Evolutionary conservation across 2,113 vertebrate species (phyloP), one percentile per base, ranked within the genome.

Genomic region (Pteronura brasiliensis): DNA sequence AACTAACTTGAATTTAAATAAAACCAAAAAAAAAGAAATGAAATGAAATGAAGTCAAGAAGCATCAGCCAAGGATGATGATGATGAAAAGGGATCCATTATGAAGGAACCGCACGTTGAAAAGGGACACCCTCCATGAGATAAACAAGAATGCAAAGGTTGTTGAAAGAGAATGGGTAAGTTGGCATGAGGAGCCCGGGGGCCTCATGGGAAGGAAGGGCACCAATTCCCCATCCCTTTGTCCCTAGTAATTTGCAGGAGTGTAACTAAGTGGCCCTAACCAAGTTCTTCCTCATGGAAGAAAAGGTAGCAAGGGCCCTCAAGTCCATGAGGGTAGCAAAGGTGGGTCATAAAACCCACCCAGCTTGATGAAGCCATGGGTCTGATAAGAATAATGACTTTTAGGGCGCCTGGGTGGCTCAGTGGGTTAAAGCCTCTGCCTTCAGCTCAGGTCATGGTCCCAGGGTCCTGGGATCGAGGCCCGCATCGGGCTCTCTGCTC

Each of bases 121-220:
- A 61, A 57, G 49, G 36, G 59, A 11, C 5, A 1, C 61, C 25
- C 21, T 44, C 61, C 7, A 1, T n/a, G 36, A 71, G 21, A 31
- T 59, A 52, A 52, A 52, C n/a, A 42, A 44, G 72, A 25, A 29
- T n/a, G 36, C 27, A 42, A 44, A 44, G 25, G 6, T 25, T 57
- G 21, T 21, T 79, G 44, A 18, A 44, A 49, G 34, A 59, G 21
- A 59, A 69, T 17, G 29, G 47, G 17, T 20, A 47, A 11, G 36
- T 29, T 69, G n/a, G 4, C 63, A 29, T 21, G 36, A 79, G 47
- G 20, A 69, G 4, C 61, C 31, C 0, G 0, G 21, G 14, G 23
- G 14, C 69, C 42, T 49, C 17, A 31, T 23, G 42, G 34, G 31
- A 74, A 71, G 39, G 7, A 72, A 84, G 23, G 36, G 12, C 39